phyloP scores from a whole-genome alignment of 1,140 invertebrate genomes.

The Melipona quadrifasciata region DNA sequence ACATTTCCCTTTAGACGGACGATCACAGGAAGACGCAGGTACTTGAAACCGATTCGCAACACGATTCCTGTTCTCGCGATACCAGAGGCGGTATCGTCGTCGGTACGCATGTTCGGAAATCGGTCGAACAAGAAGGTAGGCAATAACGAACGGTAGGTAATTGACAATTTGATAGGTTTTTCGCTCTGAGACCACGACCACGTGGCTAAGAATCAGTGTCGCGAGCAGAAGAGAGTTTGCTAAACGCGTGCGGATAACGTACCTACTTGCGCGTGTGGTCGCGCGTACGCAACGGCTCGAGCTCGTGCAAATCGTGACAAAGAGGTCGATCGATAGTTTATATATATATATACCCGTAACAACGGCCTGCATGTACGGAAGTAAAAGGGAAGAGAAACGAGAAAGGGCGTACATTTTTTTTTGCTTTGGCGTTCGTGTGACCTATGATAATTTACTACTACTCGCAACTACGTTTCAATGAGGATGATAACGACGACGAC shows the following conservation, averaged over 20 bases:
- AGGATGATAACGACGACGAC: neutral
- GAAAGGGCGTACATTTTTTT: neutral
- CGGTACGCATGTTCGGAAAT: neutral
- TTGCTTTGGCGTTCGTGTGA: constrained; percentile 3
- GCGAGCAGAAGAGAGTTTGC: neutral
- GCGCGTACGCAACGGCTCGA: neutral
- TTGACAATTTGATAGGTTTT: neutral
- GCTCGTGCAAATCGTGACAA: neutral
- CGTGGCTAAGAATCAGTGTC: neutral
- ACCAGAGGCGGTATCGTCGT: neutral
- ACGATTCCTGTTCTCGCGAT: neutral
- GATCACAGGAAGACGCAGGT: constrained; percentile 44
- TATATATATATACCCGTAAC: constrained; percentile 1
- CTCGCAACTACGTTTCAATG: neutral
- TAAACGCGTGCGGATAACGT: neutral
- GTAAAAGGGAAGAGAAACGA: neutral
- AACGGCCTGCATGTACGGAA: neutral
- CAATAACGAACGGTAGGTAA: constrained; percentile 6
- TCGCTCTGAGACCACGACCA: no score
- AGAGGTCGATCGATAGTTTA: neutral
- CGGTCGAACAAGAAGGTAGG: neutral
- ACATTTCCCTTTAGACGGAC: constrained; percentile 13
- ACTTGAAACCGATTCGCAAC: constrained; percentile 4
- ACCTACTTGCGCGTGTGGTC: neutral
- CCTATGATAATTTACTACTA: neutral